phyloP scores from a whole-genome alignment of 37 sponge, comb jelly and placozoan genomes.

The Oopsacas minuta region DNA sequence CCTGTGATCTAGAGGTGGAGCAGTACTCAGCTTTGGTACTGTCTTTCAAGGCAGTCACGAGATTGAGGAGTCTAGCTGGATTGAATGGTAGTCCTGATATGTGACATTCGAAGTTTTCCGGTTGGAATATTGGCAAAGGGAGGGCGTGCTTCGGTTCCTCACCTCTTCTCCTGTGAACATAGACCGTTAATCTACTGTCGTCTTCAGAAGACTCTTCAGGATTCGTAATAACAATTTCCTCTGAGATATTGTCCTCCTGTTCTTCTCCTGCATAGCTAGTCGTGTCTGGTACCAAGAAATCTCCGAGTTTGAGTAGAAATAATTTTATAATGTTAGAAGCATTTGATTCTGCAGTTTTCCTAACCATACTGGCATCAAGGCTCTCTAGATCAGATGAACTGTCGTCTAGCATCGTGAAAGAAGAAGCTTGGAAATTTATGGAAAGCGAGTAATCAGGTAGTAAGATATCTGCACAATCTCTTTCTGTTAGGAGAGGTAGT shows the following conservation, averaged over 20 bases:
- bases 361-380: not conserved
- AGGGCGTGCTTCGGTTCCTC: slow-evolving; percentile 11
- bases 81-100: not conserved
- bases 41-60: slow-evolving; percentile 7
- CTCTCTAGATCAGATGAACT: not conserved
- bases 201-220: not conserved
- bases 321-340: slow-evolving; percentile 56
- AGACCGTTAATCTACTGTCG: not conserved
- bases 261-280: slow-evolving; percentile 12
- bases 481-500: slow-evolving; percentile 71
- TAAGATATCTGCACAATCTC: slow-evolving; percentile 46
- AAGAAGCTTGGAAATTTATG: not conserved
- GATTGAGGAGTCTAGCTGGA: slow-evolving; percentile 6
- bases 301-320: slow-evolving; percentile 74
- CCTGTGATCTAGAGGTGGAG: slow-evolving; percentile 4
- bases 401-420: not conserved
- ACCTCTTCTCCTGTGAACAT: not conserved
- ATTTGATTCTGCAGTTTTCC: not conserved
- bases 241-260: not conserved
- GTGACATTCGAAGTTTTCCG: slow-evolving; percentile 7
- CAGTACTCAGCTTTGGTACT: not conserved
- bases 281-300: slow-evolving; percentile 46
- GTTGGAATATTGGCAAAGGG: not conserved
- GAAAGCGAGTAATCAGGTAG: slow-evolving; percentile 44
- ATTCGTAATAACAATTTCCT: not conserved